Evolutionary conservation across 2,113 vertebrate species (phyloP).

Genomic region (Hemicordylus capensis): DNA sequence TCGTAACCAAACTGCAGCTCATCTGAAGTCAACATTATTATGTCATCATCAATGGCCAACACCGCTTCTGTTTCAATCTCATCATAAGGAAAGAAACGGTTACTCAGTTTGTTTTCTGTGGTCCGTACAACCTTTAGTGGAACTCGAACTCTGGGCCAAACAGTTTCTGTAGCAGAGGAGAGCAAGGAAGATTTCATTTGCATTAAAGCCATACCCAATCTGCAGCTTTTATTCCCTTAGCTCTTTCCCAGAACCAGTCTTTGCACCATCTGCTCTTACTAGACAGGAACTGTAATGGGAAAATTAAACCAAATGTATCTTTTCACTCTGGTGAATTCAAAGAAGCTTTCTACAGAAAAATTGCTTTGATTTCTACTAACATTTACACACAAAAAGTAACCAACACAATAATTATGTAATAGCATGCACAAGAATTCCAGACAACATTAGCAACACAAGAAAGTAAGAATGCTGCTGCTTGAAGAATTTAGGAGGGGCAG

Average conservation of each 20-base stretch:
- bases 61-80: constrained; percentile 97
- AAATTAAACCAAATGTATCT: not conserved
- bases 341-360: not conserved
- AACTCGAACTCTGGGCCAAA: constrained; percentile 96
- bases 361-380: not conserved
- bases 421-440: fast-evolving
- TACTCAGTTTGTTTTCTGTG: constrained; percentile 96
- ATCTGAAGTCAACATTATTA: constrained; percentile 98
- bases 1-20: constrained; percentile 98
- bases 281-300: fast-evolving
- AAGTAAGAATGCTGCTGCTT: not conserved
- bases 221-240: not conserved
- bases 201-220: not conserved
- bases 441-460: not conserved
- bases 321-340: not conserved
- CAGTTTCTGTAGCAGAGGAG: constrained; percentile 78
- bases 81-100: constrained; percentile 98
- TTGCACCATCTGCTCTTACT: not conserved
- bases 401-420: not conserved
- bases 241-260: not conserved
- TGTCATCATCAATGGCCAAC: constrained; percentile 96
- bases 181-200: not conserved
- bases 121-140: constrained; percentile 94
- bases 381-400: not conserved
- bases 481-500: not conserved